Conservation (phyloP, 2,797 vertebrate species). For the Anableps anableps region DNA sequence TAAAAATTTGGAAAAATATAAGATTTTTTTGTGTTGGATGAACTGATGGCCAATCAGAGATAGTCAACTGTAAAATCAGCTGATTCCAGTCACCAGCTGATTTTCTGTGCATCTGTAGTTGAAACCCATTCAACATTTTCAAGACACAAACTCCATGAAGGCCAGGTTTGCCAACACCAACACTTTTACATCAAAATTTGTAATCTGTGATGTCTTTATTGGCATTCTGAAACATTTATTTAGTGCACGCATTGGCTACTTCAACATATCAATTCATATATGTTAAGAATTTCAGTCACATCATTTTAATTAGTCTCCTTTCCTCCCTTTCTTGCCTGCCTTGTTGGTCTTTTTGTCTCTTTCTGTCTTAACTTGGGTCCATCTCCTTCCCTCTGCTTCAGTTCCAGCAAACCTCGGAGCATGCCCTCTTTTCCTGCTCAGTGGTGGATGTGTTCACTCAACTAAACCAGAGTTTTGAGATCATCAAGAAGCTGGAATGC, state of each 20-base stretch:
- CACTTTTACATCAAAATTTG: not conserved
- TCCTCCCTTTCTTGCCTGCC: not conserved
- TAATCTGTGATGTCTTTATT: not conserved
- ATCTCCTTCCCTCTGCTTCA: slow-evolving; percentile 54
- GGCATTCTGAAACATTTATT: not conserved
- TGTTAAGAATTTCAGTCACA: not conserved
- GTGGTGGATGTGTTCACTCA: slow-evolving; percentile 99
- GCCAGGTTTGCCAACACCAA: not conserved
- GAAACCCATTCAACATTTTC: not conserved
- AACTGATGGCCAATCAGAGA: not conserved
- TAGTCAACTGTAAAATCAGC: not conserved
- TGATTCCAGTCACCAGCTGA: not conserved
- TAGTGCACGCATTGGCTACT: not conserved
- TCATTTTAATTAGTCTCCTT: not conserved
- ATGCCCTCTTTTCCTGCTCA: slow-evolving; percentile 97
- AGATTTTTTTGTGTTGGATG: not conserved
- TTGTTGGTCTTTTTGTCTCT: not conserved
- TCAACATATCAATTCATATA: not conserved
- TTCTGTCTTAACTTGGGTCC: slow-evolving; percentile 2
- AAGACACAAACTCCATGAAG: too few species aligned
- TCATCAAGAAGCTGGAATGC: slow-evolving; percentile 98
- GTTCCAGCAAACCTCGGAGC: slow-evolving; percentile 98
- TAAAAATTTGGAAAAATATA: not conserved
- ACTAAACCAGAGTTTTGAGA: slow-evolving; percentile 99
- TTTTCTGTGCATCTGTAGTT: not conserved